Evolutionary conservation across 2,113 vertebrate species (phyloP).

Genomic region (Myanophis thanlyinensis): DNA sequence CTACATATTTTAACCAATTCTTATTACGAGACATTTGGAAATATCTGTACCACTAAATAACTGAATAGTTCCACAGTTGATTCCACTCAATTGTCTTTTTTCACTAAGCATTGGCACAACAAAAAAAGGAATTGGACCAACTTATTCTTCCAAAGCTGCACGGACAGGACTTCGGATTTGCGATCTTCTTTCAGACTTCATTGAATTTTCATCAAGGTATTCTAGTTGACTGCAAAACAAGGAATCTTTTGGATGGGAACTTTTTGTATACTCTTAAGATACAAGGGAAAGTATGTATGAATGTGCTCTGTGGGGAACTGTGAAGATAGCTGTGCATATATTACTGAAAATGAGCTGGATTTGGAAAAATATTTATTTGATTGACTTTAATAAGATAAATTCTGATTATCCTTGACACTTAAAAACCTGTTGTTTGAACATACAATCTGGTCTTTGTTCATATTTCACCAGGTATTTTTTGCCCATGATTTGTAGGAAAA

Average conservation of each 20-base stretch:
- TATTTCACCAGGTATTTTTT: background rate
- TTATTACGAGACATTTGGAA: conserved; percentile 3
- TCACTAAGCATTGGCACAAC: conserved; percentile 94
- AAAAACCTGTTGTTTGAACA: background rate
- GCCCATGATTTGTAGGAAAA: background rate
- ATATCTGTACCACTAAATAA: background rate
- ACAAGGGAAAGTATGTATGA: background rate
- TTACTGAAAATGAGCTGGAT: background rate
- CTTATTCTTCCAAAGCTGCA: conserved; percentile 94
- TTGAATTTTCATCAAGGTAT: conserved; percentile 90
- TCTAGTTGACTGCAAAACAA: conserved; percentile 8
- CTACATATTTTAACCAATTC: background rate
- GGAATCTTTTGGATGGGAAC: background rate
- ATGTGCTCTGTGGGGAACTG: background rate
- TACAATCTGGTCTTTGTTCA: background rate
- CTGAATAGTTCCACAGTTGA: background rate
- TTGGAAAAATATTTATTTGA: background rate
- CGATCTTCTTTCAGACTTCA: conserved; percentile 92
- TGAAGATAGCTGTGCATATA: background rate
- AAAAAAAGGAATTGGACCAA: conserved; percentile 96
- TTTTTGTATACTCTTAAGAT: background rate
- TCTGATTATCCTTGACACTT: background rate
- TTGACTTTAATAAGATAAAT: background rate
- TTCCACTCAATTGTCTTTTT: background rate
- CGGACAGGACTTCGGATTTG: conserved; percentile 92